A percentile compares a stretch with the other conserved stretches of the same genome.
These are phyloP conservation scores for Callionymus lyra DNA, from an alignment of 2,113 vertebrate species.

Conservation along the genomic window DNA sequence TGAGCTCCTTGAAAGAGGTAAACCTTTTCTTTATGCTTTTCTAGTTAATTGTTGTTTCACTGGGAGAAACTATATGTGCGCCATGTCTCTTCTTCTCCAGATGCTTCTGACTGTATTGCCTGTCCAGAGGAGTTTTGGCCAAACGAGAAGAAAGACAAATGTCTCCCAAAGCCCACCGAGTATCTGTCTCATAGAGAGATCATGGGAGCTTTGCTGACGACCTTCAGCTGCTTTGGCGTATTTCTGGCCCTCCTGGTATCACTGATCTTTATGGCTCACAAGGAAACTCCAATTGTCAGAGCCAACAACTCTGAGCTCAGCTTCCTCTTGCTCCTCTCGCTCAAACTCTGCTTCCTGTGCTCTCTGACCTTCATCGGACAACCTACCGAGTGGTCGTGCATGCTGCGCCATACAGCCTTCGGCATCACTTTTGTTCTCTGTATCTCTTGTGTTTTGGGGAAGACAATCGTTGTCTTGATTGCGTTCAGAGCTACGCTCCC, in stretches of 20 bases:
- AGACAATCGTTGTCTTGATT: constrained; percentile 54
- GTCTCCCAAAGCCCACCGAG: constrained; percentile 46
- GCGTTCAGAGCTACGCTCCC: constrained; percentile 50
- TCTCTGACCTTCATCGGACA: constrained; percentile 47
- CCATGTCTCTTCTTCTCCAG: constrained; percentile 15
- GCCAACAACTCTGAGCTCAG: constrained; percentile 53
- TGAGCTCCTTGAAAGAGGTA: too few species aligned
- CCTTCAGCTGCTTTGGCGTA: constrained; percentile 31
- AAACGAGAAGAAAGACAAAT: constrained; percentile 42
- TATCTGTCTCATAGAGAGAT: constrained; percentile 51
- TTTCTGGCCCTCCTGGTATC: constrained; percentile 38
- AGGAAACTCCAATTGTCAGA: constrained; percentile 46
- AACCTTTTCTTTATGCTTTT: too few species aligned
- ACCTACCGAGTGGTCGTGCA: constrained; percentile 52
- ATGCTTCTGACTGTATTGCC: constrained; percentile 38
- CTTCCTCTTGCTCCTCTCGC: constrained; percentile 49
- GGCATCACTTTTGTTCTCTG: constrained; percentile 57
- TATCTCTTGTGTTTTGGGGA: constrained; percentile 52
- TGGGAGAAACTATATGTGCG: too few species aligned
- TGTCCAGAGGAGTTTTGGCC: constrained; percentile 52
- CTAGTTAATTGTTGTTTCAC: too few species aligned
- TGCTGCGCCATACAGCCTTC: constrained; percentile 52
- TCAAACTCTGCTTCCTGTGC: constrained; percentile 48
- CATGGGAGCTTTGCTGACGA: constrained; percentile 47
- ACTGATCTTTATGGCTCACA: constrained; percentile 44